Conservation (phyloP, 2,888 invertebrate species). For the Thereva nobilitata region DNA sequence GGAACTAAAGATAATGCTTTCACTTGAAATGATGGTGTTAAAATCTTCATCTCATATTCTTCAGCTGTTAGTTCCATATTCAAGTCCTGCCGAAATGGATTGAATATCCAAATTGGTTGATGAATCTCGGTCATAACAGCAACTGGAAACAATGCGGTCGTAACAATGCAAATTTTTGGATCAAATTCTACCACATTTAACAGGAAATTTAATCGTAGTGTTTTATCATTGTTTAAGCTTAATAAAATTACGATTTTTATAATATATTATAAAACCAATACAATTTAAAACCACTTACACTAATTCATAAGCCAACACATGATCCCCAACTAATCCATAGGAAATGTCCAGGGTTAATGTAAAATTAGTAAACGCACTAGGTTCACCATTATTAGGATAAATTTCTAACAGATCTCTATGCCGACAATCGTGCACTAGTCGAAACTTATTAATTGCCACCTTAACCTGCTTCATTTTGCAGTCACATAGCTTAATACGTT, state of each 20-base stretch:
- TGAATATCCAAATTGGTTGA: slow-evolving; percentile 40
- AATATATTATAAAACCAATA: background rate
- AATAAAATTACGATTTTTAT: background rate
- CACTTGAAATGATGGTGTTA: background rate
- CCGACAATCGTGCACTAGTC: slow-evolving; percentile 27
- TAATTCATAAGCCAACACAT: slow-evolving; percentile 30
- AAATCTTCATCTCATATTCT: slow-evolving; percentile 1
- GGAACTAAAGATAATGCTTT: background rate
- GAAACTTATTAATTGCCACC: slow-evolving; percentile 32
- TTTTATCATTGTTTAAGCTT: slow-evolving; percentile 7
- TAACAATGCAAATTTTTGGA: slow-evolving; percentile 36
- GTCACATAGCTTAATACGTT: slow-evolving; percentile 35
- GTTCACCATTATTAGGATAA: slow-evolving; percentile 11
- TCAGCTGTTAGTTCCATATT: slow-evolving; percentile 15
- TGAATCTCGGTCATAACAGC: slow-evolving; percentile 11
- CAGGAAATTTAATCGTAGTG: slow-evolving; percentile 23
- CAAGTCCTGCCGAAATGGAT: slow-evolving; percentile 36
- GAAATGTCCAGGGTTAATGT: slow-evolving; percentile 19
- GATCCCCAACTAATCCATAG: slow-evolving; percentile 34
- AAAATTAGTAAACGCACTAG: background rate
- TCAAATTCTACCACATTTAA: slow-evolving; percentile 36
- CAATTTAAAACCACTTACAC: slow-evolving; percentile 8
- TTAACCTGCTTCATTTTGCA: slow-evolving; percentile 25
- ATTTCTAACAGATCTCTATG: slow-evolving; percentile 36
- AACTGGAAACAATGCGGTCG: slow-evolving; percentile 32